Evolutionary conservation across 2,113 vertebrate species (phyloP).

Genomic region (Albula glossodonta): DNA sequence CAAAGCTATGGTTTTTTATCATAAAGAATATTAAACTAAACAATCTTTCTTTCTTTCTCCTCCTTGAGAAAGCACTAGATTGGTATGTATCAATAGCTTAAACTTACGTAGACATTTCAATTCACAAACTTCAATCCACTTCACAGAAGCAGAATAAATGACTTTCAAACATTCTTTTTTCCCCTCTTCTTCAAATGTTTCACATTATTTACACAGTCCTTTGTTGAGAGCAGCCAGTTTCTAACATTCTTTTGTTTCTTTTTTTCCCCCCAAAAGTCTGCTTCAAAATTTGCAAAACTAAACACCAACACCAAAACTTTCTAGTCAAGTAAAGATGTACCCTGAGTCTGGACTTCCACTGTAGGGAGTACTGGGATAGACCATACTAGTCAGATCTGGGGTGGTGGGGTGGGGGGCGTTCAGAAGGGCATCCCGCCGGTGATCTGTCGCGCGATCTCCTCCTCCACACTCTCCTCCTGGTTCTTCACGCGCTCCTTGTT

Average conservation of each 20-base stretch:
- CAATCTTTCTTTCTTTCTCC: not conserved
- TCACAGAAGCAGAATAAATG: conserved; percentile 43
- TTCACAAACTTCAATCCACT: conserved; percentile 20
- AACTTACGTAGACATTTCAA: not conserved
- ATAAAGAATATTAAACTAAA: not conserved
- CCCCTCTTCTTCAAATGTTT: not conserved
- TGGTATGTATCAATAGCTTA: not conserved
- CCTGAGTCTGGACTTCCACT: not conserved
- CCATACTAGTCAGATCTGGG: not conserved
- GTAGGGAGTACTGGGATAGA: too few relatives aligned
- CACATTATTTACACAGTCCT: not conserved
- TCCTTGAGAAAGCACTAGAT: conserved; percentile 2
- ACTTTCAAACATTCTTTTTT: not conserved
- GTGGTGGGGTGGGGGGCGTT: not conserved
- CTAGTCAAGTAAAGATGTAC: not conserved
- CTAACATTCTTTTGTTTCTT: not conserved
- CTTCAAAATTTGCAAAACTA: not conserved
- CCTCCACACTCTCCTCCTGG: conserved; percentile 60
- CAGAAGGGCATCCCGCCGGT: not conserved
- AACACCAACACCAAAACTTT: not conserved
- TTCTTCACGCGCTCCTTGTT: conserved; percentile 76
- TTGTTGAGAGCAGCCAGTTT: not conserved
- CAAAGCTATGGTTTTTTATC: not conserved
- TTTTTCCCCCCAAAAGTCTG: not conserved
- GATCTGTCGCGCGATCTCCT: conserved; percentile 3